Evolutionary conservation across 2,797 vertebrate genomes (phyloP), one percentile per base, ranked within the genome.

Genomic region (Gephyroberyx darwinii): DNA sequence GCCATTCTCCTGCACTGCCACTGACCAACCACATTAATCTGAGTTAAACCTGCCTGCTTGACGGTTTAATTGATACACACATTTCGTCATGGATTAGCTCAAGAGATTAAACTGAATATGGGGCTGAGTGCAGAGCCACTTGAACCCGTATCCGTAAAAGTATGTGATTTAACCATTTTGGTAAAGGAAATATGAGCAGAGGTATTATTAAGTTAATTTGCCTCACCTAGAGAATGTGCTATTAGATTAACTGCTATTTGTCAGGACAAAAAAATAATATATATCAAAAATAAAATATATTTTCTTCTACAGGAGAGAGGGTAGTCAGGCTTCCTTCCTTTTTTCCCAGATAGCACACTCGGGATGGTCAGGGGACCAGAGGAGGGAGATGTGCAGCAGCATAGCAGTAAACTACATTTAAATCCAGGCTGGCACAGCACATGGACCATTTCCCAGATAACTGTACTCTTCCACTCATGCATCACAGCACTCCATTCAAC

Each of bases 391-490:
- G 71, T 82, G 81, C 69, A 78, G 62, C 77, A 81, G 83, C 68
- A 73, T 71, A 71, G 82, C 71, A 71, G 72, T 43, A 52, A 26
- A 75, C 59, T 80, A 70, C 69, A 87, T 89, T 84, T 68, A 84
- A 83, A 86, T 87, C 80, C 86, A 75, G 70, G 30, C 78, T 74
- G 80, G 78, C 52, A 71, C 75, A 76, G 75, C 50, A 76, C 79
- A 83, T 22, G 59, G 33, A 8, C 76, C 80, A 69, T 78, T 30
- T 65, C 62, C 50, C 33, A 22, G 33, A 53, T 19, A 51, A 37
- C 80, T 78, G 76, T 68, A 76, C 55, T 35, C 74, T 69, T 77
- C 55, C 71, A 51, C 73, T 86, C 83, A 75, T 73, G 80, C 85
- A 72, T 75, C 76, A 71, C 22, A 73, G 75, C 75, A 64, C 75